Percentiles rank a stretch among this genome's conserved stretches.
Conservation (phyloP, 2,113 vertebrate species). For the Sciurus niger region DNA sequence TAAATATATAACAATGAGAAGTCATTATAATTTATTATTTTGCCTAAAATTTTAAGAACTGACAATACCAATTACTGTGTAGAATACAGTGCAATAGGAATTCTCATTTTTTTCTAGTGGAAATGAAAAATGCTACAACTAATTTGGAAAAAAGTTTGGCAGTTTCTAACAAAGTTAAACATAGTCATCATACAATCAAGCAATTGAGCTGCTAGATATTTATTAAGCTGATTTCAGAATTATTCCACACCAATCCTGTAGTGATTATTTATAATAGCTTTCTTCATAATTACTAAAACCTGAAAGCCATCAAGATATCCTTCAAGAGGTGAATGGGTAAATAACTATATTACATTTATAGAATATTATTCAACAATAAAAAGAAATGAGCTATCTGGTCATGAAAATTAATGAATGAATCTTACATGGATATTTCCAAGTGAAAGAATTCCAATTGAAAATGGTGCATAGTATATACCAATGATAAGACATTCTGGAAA, state of each 20-base stretch:
- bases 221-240: not conserved
- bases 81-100: not conserved
- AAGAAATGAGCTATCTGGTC: not conserved
- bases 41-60: not conserved
- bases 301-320: not conserved
- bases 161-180: not conserved
- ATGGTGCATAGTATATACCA: accelerated
- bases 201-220: not conserved
- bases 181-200: not conserved
- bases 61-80: not conserved
- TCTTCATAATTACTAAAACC: not conserved
- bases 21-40: not conserved
- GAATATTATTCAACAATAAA: not conserved
- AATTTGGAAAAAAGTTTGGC: not conserved
- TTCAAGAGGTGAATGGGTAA: not conserved
- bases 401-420: not conserved
- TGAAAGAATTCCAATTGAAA: not conserved
- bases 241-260: not conserved
- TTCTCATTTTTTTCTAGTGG: not conserved
- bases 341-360: not conserved
- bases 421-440: not conserved
- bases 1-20: not conserved
- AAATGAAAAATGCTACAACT: not conserved
- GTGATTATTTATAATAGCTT: not conserved
- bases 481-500: not conserved